A percentile compares a stretch with the other conserved stretches of the same genome.
These are phyloP conservation scores for Odontocerum albicorne DNA, from an alignment of 2,888 invertebrate genomes.

Conservation along the genomic window DNA sequence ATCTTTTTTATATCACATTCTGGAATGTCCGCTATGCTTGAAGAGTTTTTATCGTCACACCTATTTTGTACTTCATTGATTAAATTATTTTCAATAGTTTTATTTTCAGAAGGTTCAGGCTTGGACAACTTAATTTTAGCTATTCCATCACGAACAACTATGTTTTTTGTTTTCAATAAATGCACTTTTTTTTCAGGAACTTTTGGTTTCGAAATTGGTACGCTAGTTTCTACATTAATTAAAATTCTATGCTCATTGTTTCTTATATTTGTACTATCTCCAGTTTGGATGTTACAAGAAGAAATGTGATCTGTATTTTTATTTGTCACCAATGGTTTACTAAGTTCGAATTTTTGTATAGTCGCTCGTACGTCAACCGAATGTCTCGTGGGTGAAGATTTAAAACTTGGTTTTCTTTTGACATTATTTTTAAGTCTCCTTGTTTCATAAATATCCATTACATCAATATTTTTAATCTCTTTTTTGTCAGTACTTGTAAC, in stretches of 20 bases:
- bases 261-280: too few species aligned
- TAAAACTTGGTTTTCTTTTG: constrained; percentile 48
- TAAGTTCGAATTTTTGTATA: constrained; percentile 56
- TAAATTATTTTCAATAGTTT: too few species aligned
- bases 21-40: too few species aligned
- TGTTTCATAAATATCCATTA: constrained; percentile 29
- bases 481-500: constrained; percentile 53
- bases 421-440: constrained; percentile 37
- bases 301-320: neutral
- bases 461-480: constrained; percentile 38
- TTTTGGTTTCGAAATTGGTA: constrained; percentile 55
- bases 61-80: too few species aligned
- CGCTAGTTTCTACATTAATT: too few species aligned
- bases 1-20: constrained; percentile 38
- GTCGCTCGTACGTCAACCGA: constrained; percentile 41
- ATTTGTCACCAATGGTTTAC: constrained; percentile 42
- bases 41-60: too few species aligned
- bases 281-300: constrained; percentile 43
- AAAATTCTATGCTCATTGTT: too few species aligned
- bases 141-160: constrained; percentile 56
- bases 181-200: constrained; percentile 63
- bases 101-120: too few species aligned
- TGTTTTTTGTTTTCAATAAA: constrained; percentile 55
- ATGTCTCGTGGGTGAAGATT: constrained; percentile 41
- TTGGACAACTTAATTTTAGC: constrained; percentile 50